phyloP scores from a whole-genome alignment of 2,888 invertebrate genomes.

The Thymelicus sylvestris region DNA sequence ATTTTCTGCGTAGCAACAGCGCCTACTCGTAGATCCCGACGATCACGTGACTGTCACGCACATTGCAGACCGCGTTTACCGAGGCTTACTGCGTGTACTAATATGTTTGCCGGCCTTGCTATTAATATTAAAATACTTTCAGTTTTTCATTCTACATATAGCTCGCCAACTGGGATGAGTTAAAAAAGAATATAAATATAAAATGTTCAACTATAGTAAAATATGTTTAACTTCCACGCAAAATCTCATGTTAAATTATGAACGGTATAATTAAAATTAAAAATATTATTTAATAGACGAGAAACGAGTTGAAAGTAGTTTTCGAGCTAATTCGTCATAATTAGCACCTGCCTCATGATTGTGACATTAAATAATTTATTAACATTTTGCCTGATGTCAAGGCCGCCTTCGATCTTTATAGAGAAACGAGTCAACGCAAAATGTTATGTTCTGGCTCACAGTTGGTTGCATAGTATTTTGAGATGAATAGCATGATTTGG shows the following conservation, averaged over 20 bases:
- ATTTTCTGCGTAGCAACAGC: constrained; percentile 33
- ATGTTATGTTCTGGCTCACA: too few relatives aligned
- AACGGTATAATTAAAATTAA: not conserved
- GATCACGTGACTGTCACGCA: constrained; percentile 33
- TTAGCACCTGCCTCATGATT: not conserved
- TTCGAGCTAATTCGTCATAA: not conserved
- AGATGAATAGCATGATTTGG: too few relatives aligned
- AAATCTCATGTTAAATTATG: not conserved
- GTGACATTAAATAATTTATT: not conserved
- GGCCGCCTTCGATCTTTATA: not conserved
- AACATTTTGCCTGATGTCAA: not conserved
- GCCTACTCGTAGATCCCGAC: constrained; percentile 29
- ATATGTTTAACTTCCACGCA: not conserved
- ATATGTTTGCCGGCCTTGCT: constrained; percentile 28
- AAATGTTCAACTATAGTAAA: not conserved
- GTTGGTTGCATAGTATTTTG: too few relatives aligned
- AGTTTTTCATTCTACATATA: not conserved
- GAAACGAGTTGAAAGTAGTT: not conserved
- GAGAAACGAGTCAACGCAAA: not conserved
- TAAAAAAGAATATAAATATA: not conserved
- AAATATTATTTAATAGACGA: not conserved
- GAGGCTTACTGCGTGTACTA: constrained; percentile 35
- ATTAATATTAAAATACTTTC: constrained; percentile 17
- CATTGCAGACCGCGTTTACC: constrained; percentile 20
- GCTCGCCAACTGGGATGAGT: not conserved